Base-by-base conservation (phyloP, 2,888 invertebrate species). In the Strigamia maritima region DNA sequence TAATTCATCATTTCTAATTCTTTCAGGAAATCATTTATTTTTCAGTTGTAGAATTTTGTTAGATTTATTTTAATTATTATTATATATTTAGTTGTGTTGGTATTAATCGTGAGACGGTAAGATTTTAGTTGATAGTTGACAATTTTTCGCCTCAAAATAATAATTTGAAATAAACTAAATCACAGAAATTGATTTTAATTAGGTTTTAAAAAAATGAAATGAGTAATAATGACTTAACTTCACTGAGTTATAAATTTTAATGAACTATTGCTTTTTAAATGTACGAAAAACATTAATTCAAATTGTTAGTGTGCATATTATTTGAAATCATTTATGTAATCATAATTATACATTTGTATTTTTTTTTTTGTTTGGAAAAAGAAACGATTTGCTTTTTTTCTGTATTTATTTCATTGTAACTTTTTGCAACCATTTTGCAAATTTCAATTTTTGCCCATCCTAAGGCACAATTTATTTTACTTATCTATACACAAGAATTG, bases 381-480 rank as follows among this genome's bases (percentile, higher is more conserved):
- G 26, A 74, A 74, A 31, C 35, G 16, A 24, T 28, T 74, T 74
- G 28, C 24, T 74, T 74, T 74, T 74, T 24, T n/a, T 74, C 16
- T 74, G 26, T 74, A 24, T 74, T 31, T n/a, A 74, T 74, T 74
- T 74, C 26, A 74, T 70, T 70, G 24, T 70, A 38, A 40, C 35
- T 28, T 75, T 75, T 75, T 38, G n/a, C n/a, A n/a, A 38, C 22
- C 31, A 31, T 75, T 75, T 75, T 75, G 38, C 31, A 38, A 38
- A 8, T 38, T 38, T n/a, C 22, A 22, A n/a, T 35, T 35, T 75
- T 75, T 35, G 75, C 40, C 31, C 31, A 12, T 75, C 31, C 22
- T 75, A 75, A 75, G 75, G 75, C 75, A 75, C 75, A 38, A 75
- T 28, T 60, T 24, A 14, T 70, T 65, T 70, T 28, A 24, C 28